A percentile compares a stretch with the other conserved stretches of the same genome.
Evolutionary conservation across 2,888 invertebrate genomes (phyloP).

Genomic region (Torymus texanus): DNA sequence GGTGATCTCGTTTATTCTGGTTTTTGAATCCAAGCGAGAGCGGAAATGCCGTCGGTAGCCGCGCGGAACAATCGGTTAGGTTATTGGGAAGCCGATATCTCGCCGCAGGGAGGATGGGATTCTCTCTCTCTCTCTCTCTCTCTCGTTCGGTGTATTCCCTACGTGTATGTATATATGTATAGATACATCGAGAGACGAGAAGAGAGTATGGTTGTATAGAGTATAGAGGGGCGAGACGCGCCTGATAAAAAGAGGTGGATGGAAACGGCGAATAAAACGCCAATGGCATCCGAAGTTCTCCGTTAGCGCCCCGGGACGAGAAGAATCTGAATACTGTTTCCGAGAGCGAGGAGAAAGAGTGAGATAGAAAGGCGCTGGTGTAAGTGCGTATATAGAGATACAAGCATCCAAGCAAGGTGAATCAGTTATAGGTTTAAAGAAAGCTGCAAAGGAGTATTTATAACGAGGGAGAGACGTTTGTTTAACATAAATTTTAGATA

Average conservation of each 20-base stretch:
- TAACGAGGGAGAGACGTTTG: too few relatives aligned
- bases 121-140: constrained; percentile 41
- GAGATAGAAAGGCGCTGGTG: too few relatives aligned
- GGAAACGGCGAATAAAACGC: constrained; percentile 52
- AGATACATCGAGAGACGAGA: background rate
- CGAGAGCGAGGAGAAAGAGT: background rate
- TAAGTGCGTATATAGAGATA: too few relatives aligned
- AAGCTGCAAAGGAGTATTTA: too few relatives aligned
- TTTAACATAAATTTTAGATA: too few relatives aligned
- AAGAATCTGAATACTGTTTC: background rate
- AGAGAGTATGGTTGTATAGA: background rate
- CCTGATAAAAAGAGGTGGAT: constrained; percentile 52
- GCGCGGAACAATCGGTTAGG: constrained; percentile 69
- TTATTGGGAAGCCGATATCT: constrained; percentile 75
- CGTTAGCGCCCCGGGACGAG: constrained; percentile 15
- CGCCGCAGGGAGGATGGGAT: constrained; percentile 68
- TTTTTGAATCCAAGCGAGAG: constrained; percentile 46
- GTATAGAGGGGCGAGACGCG: background rate
- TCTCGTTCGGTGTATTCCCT: constrained; percentile 37
- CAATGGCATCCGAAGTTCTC: constrained; percentile 31
- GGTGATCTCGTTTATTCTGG: constrained; percentile 55
- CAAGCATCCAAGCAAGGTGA: too few relatives aligned
- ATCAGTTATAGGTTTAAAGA: too few relatives aligned
- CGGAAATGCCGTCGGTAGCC: constrained; percentile 58
- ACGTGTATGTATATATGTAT: constrained; percentile 29